A percentile compares a stretch with the other conserved stretches of the same genome.
These are phyloP conservation scores for Thymelicus sylvestris DNA, from an alignment of 2,888 invertebrate genomes.

Conservation along the genomic window DNA sequence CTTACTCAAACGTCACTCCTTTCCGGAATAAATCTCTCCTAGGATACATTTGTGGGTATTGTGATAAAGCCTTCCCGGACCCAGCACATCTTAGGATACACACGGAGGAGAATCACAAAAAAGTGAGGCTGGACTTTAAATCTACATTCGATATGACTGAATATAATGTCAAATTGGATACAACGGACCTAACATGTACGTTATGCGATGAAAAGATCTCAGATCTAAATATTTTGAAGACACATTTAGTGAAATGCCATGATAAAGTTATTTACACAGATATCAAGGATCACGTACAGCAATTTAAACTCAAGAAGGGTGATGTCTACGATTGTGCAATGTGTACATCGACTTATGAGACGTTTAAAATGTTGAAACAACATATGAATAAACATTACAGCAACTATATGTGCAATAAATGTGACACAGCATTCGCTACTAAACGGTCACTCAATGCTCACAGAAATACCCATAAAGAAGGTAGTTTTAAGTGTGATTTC, in stretches of 20 bases:
- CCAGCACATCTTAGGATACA: slow-evolving; percentile 58
- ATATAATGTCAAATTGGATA: slow-evolving; percentile 64
- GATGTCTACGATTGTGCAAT: slow-evolving; percentile 67
- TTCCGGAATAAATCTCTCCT: slow-evolving; percentile 67
- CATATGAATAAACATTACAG: slow-evolving; percentile 75
- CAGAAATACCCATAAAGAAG: slow-evolving; percentile 62
- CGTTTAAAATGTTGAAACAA: slow-evolving; percentile 75
- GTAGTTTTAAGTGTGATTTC: slow-evolving; percentile 69
- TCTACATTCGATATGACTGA: slow-evolving; percentile 59
- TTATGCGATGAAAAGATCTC: slow-evolving; percentile 56
- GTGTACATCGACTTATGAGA: slow-evolving; percentile 70
- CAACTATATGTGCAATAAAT: slow-evolving; percentile 65
- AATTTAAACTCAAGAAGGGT: slow-evolving; percentile 70
- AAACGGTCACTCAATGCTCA: slow-evolving; percentile 67
- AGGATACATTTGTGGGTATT: slow-evolving; percentile 69
- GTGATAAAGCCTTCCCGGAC: slow-evolving; percentile 61
- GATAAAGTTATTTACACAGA: slow-evolving; percentile 58
- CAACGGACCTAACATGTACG: slow-evolving; percentile 56
- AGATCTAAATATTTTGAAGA: slow-evolving; percentile 55
- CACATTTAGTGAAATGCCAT: slow-evolving; percentile 62
- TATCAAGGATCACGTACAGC: slow-evolving; percentile 69
- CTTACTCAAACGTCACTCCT: slow-evolving; percentile 66
- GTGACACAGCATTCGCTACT: slow-evolving; percentile 66
- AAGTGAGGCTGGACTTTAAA: slow-evolving; percentile 59
- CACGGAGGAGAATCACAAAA: slow-evolving; percentile 55